Evolutionary conservation across 1,140 invertebrate species (phyloP), one percentile per base, ranked within the genome.

Genomic region (Orchestia grillus): DNA sequence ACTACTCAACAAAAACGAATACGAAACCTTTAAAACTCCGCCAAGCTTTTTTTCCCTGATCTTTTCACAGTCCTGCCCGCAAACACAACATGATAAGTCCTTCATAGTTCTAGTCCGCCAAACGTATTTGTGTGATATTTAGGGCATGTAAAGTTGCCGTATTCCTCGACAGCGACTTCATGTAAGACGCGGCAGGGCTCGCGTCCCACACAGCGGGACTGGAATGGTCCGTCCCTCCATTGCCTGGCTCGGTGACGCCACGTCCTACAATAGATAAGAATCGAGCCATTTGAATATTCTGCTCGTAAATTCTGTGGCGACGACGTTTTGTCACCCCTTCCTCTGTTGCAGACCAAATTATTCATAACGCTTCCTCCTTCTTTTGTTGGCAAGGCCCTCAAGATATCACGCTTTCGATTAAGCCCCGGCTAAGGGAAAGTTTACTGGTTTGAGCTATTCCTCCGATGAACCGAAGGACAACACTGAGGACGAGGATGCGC

Each of bases 281-380:
- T 94, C 92, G 41, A 45, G 44, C 43, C 92, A 94, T 94, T 94
- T 94, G 92, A 94, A 94, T 94, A 94, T 94, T 47, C 92, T 44
- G 92, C 92, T 94, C 92, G 44, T 94, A 94, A 45, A 94, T 94
- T 94, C 44, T 44, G 40, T 11, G 44, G 43, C 92, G 92, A 94
- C 92, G 92, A 94, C 92, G 92, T 94, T 94, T 94, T 94, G 92
- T 94, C 92, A 94, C 92, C 92, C 44, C 92, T 94, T 94, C 92
- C 92, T 94, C 92, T 94, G 92, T 45, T 94, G 92, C 44, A 94
- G 92, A 94, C 92, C 92, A 94, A 94, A 94, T 94, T 94, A 94
- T 94, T 94, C 92, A 94, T 45, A 94, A 94, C 43, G 92, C 92
- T 94, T 94, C 92, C 92, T 94, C 44, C 36, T 94, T 44, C 92